Conservation (phyloP, 2,888 invertebrate species). For the Campaea margaritaria region DNA sequence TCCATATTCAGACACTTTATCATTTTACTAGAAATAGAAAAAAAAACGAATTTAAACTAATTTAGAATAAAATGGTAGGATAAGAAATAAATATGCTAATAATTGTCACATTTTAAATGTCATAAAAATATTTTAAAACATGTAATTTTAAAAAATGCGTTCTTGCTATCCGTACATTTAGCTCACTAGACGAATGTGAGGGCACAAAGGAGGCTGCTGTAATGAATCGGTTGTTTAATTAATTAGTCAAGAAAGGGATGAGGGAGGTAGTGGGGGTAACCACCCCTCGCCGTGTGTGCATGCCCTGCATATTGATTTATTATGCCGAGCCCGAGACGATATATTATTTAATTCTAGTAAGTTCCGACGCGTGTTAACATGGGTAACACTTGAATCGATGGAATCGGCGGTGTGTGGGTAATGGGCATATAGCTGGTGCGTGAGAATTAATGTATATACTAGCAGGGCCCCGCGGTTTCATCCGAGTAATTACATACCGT, state of each 20-base stretch:
- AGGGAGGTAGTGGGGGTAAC: slow-evolving; percentile 46
- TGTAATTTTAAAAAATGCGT: neutral
- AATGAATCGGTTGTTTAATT: slow-evolving; percentile 92
- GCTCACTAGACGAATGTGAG: slow-evolving; percentile 80
- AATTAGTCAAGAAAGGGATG: slow-evolving; percentile 87
- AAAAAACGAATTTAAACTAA: no score
- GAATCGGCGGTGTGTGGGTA: slow-evolving; percentile 22
- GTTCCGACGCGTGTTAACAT: slow-evolving; percentile 72
- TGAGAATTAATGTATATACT: neutral
- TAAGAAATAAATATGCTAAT: no score
- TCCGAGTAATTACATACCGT: no score
- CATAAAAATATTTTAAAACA: no score
- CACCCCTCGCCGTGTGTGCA: slow-evolving; percentile 70
- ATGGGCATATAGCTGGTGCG: neutral
- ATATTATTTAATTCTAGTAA: slow-evolving; percentile 83
- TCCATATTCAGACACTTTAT: no score
- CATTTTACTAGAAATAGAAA: no score
- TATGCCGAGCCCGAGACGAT: slow-evolving; percentile 74
- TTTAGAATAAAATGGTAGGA: no score
- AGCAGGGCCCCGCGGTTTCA: no score
- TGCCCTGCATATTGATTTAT: slow-evolving; percentile 85
- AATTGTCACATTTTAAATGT: no score
- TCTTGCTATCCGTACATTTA: slow-evolving; percentile 62
- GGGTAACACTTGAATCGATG: slow-evolving; percentile 33
- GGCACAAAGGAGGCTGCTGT: slow-evolving; percentile 84